These are phyloP conservation scores for Indicator maculatus DNA, from an alignment of 2,113 vertebrate species.

Conservation along the genomic window DNA sequence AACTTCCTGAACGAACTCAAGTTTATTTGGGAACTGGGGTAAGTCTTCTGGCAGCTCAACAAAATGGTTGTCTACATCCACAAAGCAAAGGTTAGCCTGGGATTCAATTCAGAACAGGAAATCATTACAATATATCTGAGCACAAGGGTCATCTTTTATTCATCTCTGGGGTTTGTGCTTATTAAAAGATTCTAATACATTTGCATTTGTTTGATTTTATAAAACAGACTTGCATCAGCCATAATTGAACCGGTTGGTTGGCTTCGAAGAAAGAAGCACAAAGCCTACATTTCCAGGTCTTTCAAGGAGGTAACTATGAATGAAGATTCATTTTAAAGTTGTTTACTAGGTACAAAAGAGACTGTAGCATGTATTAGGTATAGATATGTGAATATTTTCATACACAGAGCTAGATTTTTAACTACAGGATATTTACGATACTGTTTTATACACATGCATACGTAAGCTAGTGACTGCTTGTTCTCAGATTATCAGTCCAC, in stretches of 20 bases:
- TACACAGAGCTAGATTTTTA: not conserved
- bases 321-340: not conserved
- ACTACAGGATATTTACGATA: not conserved
- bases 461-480: not conserved
- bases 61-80: constrained; percentile 98
- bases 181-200: not conserved
- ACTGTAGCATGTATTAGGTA: not conserved
- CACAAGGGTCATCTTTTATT: not conserved
- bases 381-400: not conserved
- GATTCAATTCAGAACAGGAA: constrained; percentile 47
- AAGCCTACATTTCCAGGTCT: not conserved
- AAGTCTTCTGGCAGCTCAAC: constrained; percentile 96
- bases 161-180: not conserved
- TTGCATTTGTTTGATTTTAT: not conserved
- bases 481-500: not conserved
- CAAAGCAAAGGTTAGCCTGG: constrained; percentile 97
- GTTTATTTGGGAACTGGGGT: constrained; percentile 97
- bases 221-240: not conserved
- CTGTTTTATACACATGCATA: not conserved
- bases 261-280: not conserved
- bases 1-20: constrained; percentile 97
- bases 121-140: not conserved
- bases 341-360: not conserved
- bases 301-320: not conserved
- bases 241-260: not conserved